phyloP scores from a whole-genome alignment of 92 coral and sea anemone species.

The Isaurus tuberculatus region DNA sequence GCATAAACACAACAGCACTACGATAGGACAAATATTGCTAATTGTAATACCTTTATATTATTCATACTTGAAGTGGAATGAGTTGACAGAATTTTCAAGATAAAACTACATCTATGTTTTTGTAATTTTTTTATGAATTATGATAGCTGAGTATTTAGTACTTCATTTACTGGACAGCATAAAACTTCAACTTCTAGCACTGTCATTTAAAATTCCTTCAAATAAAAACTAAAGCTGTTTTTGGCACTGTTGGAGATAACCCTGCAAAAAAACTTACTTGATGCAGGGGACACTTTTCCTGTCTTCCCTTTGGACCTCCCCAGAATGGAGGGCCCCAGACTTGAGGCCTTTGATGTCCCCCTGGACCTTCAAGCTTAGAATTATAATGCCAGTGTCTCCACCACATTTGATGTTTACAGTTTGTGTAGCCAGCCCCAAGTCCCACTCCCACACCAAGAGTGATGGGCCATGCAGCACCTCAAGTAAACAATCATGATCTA shows the following conservation, averaged over 20 bases:
- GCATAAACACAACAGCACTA: too few relatives aligned
- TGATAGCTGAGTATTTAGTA: too few relatives aligned
- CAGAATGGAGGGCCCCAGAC: constrained; percentile 57
- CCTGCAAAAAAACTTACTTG: not conserved
- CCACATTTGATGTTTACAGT: constrained; percentile 91
- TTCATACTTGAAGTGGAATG: too few relatives aligned
- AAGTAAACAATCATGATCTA: not conserved
- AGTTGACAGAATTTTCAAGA: too few relatives aligned
- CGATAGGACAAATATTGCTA: too few relatives aligned
- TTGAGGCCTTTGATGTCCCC: constrained; percentile 28
- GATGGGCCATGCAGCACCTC: constrained; percentile 95
- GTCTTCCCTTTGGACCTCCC: constrained; percentile 35
- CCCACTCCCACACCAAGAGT: constrained; percentile 92
- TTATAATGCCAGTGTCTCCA: constrained; percentile 57
- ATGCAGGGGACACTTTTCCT: constrained; percentile 9
- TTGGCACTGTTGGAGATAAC: not conserved
- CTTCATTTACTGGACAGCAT: too few relatives aligned
- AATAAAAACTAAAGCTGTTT: not conserved
- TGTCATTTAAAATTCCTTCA: too few relatives aligned
- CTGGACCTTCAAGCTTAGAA: constrained; percentile 61
- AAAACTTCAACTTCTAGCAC: too few relatives aligned
- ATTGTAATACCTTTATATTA: too few relatives aligned
- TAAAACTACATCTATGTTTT: too few relatives aligned
- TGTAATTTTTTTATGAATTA: too few relatives aligned
- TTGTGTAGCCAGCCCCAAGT: constrained; percentile 94